A percentile compares a stretch with the other conserved stretches of the same genome.
phyloP scores from a whole-genome alignment of 1,140 invertebrate genomes.

The Drosophila miranda region DNA sequence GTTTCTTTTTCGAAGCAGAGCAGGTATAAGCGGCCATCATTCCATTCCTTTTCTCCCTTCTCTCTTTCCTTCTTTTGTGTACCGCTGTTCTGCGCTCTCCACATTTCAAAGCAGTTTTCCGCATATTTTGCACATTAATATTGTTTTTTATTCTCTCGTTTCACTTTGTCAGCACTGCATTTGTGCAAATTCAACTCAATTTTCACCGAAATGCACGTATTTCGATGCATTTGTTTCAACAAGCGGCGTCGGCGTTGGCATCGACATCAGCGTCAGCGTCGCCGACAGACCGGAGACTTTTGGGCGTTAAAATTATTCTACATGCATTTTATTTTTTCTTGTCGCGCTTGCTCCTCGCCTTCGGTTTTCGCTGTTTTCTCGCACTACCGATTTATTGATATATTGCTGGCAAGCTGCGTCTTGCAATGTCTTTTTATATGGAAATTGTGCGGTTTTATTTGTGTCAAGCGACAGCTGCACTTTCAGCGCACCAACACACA shows the following conservation, averaged over 20 bases:
- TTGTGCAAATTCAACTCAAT: constrained; percentile 53
- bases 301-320: constrained; percentile 66
- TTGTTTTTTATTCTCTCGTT: too few species aligned
- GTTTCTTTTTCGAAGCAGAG: too few species aligned
- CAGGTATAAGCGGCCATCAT: too few species aligned
- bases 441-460: constrained; percentile 52
- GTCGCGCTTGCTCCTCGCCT: constrained; percentile 5
- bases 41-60: too few species aligned
- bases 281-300: constrained; percentile 67
- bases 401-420: constrained; percentile 2
- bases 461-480: constrained; percentile 69
- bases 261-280: constrained; percentile 17
- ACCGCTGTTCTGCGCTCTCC: too few species aligned
- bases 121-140: too few species aligned
- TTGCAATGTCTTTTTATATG: constrained; percentile 28
- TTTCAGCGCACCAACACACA: constrained; percentile 46
- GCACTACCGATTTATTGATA: constrained; percentile 1
- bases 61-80: too few species aligned
- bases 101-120: too few species aligned
- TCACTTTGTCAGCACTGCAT: too few species aligned
- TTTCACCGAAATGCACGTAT: constrained; percentile 27
- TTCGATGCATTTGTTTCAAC: constrained; percentile 60
- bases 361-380: constrained; percentile 6
- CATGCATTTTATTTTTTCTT: constrained; percentile 31
- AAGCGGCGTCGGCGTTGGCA: constrained; percentile 29